Conservation (phyloP, 2,797 vertebrate genomes). For the Mus caroli region DNA sequence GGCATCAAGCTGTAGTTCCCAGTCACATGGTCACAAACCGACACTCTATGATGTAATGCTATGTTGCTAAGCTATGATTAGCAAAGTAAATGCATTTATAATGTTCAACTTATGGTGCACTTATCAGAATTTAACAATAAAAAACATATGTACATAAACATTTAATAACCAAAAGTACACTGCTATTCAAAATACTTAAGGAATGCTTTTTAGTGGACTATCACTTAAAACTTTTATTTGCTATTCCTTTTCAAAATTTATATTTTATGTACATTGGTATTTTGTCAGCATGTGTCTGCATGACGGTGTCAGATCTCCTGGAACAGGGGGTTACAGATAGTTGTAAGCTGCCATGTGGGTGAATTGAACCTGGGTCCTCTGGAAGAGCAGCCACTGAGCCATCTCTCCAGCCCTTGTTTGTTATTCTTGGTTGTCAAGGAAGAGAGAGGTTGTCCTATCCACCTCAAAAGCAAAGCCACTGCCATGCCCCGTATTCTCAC, state of each 20-base stretch:
- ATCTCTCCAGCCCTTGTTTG: background rate
- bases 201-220: background rate
- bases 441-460: conserved; percentile 36
- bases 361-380: background rate
- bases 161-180: background rate
- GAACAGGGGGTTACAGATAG: background rate
- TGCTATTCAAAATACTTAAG: background rate
- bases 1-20: background rate
- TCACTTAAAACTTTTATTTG: background rate
- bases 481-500: background rate
- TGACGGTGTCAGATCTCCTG: background rate
- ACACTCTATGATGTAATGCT: background rate
- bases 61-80: background rate
- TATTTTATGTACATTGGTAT: background rate
- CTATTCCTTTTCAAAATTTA: background rate
- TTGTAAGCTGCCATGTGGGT: too few relatives aligned
- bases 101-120: background rate
- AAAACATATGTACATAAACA: background rate
- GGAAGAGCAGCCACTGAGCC: background rate
- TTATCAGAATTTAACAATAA: background rate
- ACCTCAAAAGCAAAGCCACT: background rate
- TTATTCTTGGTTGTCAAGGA: background rate
- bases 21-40: background rate
- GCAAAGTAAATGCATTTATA: background rate
- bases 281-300: too few relatives aligned